A percentile compares a stretch with the other conserved stretches of the same genome.
Conservation (phyloP, 2,797 vertebrate species). For the Taeniopygia guttata region DNA sequence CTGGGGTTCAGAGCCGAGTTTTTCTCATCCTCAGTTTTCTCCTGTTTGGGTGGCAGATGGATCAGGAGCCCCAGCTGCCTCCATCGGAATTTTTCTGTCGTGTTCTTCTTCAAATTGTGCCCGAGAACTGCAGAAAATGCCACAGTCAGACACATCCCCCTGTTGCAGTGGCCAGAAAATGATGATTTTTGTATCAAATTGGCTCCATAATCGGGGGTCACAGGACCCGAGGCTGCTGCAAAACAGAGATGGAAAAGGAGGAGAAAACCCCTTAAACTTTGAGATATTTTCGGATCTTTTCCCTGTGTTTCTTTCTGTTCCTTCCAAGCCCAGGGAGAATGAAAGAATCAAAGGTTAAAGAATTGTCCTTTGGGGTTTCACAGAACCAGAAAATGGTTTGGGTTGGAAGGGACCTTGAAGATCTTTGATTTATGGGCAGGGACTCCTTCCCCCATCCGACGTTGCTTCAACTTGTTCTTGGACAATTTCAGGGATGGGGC, state of each 20-base stretch:
- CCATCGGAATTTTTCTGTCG: background rate
- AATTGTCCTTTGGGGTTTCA: background rate
- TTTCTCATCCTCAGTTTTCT: background rate
- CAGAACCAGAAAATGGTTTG: background rate
- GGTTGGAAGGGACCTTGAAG: background rate
- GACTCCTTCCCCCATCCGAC: background rate
- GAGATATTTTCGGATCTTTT: accelerated
- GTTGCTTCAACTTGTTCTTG: background rate
- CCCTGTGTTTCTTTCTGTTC: background rate
- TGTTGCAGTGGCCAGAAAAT: background rate
- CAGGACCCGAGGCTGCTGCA: background rate
- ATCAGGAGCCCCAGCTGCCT: background rate
- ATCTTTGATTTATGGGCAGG: background rate
- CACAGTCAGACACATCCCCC: too few relatives aligned
- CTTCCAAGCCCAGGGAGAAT: background rate
- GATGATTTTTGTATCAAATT: background rate
- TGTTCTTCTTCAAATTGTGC: background rate
- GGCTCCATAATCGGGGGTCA: accelerated
- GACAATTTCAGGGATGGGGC: background rate
- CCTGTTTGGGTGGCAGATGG: background rate
- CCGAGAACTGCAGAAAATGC: background rate
- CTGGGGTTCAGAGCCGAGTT: background rate
- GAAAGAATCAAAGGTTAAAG: background rate
- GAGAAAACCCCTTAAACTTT: accelerated
- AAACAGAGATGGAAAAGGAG: background rate